Base-by-base conservation (phyloP, 1,140 invertebrate genomes). In the Danaus melanippus region DNA sequence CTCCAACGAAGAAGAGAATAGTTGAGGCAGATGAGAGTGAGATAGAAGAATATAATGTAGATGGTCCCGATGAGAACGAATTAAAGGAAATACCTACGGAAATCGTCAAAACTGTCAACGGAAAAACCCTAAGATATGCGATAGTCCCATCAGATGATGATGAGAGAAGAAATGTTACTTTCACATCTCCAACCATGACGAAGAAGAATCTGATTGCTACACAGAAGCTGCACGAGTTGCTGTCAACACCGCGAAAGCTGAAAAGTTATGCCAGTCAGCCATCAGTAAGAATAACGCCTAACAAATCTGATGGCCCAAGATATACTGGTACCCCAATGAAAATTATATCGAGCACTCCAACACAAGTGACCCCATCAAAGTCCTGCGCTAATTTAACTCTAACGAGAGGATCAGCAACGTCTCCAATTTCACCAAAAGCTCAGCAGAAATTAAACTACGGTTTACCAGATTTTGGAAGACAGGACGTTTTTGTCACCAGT, bases 221-320 rank as follows among this genome's bases (percentile, higher is more conserved):
- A 0, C 91, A 93, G 68, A 93, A 92, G 67, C 74, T 94, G 0
- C 92, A 94, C 68, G 92, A 93, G 61, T 78, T 93, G 9, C 72
- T 94, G 4, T 90, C 91, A 9, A 93, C 93, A 8, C 93, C 92
- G 0, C 88, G 90, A 44, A 92, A 92, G 62, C 73, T 89, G 2
- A 90, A 90, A 60, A 85, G 84, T 44, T 86, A 87, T 66, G 77
- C 87, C 1, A 87, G 84, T 49, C 84, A 86, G 40, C 81, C 84
- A 0, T 87, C 89, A 62, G 68, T 88, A 43, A 63, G 84, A 62
- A 63, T 81, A 65, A 79, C 85, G 21, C 79, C 70, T 12, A 86
- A 79, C 60, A 83, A 77, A 78, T 64, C 68, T 9, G 67, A 71
- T 1, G 73, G 71, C 55, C 75, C 77, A 42, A 79, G 84, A 54